These are phyloP conservation scores for Camponotus pennsylvanicus DNA, from an alignment of 1,140 invertebrate species.

Conservation along the genomic window DNA sequence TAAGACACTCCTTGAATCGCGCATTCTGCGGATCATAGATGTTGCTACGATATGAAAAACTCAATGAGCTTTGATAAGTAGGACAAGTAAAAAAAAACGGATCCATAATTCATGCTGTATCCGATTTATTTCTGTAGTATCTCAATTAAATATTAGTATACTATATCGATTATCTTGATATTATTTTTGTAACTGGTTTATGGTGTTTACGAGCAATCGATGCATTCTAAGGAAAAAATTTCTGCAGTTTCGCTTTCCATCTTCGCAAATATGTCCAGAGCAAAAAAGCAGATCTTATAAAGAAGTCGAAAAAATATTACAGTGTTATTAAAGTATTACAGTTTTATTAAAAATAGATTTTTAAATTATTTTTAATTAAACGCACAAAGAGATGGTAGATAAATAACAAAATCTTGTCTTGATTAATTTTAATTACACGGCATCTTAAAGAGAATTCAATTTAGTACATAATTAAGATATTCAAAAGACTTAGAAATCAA, in stretches of 20 bases:
- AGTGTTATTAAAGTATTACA: not conserved
- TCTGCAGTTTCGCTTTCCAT: not conserved
- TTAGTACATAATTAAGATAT: not conserved
- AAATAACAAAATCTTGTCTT: not conserved
- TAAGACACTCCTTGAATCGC: conserved; percentile 53
- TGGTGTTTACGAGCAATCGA: not conserved
- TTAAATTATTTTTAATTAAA: not conserved
- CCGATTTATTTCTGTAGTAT: not conserved
- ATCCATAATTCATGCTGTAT: conserved; percentile 44
- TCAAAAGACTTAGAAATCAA: not conserved
- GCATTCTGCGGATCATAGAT: conserved; percentile 23
- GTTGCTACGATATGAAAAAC: not conserved
- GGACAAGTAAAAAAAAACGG: conserved; percentile 12
- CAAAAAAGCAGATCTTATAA: conserved; percentile 46
- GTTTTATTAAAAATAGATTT: not conserved
- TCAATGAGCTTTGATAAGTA: conserved; percentile 1
- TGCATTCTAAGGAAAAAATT: conserved; percentile 4
- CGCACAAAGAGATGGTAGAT: not conserved
- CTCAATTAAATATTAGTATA: conserved; percentile 27
- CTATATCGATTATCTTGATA: not conserved
- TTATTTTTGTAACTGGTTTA: conserved; percentile 1
- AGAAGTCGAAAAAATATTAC: not conserved
- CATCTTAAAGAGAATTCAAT: not conserved
- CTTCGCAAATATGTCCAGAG: conserved; percentile 2
- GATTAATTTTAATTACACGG: not conserved